Evolutionary conservation across 2,888 invertebrate genomes (phyloP).

Genomic region (Andricus curvator): DNA sequence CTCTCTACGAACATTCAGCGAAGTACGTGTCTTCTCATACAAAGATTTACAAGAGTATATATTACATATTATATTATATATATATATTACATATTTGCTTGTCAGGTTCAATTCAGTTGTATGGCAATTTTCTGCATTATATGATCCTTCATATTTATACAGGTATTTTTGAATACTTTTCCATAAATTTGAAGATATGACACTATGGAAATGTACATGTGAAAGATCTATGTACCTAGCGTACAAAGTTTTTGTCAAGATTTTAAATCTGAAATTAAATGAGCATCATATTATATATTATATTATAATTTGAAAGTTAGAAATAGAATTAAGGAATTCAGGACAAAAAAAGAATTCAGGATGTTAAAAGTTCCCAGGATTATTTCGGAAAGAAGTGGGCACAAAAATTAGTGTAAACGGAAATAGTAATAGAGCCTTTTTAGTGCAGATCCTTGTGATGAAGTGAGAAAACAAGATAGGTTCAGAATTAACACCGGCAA

Average conservation of each 20-base stretch:
- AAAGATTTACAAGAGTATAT: background rate
- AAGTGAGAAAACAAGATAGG: slow-evolving; percentile 29
- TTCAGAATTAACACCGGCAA: slow-evolving; percentile 18
- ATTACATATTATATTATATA: too few relatives aligned
- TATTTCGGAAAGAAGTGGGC: background rate
- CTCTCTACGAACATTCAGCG: background rate
- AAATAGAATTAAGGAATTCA: too few relatives aligned
- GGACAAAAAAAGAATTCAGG: too few relatives aligned
- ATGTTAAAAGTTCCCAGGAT: background rate
- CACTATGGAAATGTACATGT: background rate
- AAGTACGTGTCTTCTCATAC: background rate
- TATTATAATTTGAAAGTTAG: too few relatives aligned
- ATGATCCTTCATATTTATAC: background rate
- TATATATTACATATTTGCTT: too few relatives aligned
- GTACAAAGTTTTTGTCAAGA: background rate
- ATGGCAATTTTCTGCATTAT: background rate
- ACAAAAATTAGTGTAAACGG: background rate
- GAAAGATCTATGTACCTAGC: background rate
- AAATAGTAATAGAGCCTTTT: background rate
- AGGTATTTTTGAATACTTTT: background rate
- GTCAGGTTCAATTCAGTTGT: background rate
- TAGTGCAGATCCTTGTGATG: background rate
- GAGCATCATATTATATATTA: too few relatives aligned
- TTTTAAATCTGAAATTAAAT: background rate
- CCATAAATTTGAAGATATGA: background rate